These are phyloP conservation scores for Pantelozetes paolii DNA, from an alignment of 2,888 invertebrate genomes.

Conservation along the genomic window DNA sequence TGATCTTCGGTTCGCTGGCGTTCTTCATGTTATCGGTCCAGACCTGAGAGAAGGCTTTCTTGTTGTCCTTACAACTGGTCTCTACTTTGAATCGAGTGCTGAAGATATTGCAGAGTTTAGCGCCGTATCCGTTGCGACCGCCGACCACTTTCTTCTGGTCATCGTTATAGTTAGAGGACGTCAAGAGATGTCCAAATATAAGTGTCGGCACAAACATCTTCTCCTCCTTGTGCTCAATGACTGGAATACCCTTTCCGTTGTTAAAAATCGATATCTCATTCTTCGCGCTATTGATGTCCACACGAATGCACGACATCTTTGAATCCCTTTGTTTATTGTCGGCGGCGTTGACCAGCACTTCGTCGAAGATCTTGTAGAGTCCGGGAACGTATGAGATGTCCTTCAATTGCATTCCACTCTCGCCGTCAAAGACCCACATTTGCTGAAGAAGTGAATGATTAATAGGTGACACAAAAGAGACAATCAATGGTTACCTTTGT, in stretches of 20 bases:
- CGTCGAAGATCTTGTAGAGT: constrained; percentile 98
- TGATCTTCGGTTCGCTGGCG: constrained; percentile 76
- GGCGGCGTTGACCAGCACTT: constrained; percentile 98
- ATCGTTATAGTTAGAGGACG: constrained; percentile 98
- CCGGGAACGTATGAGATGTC: constrained; percentile 93
- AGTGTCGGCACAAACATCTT: constrained; percentile 98
- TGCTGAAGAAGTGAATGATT: no score
- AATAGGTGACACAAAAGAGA: no score
- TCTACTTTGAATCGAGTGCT: constrained; percentile 93
- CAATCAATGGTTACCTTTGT: constrained; percentile 50
- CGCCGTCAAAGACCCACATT: constrained; percentile 89
- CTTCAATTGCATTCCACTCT: constrained; percentile 69
- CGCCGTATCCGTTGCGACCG: constrained; percentile 97
- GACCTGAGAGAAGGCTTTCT: constrained; percentile 80
- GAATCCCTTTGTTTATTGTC: constrained; percentile 94
- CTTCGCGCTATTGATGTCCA: constrained; percentile 78
- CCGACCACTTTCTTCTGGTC: constrained; percentile 85
- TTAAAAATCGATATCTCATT: constrained; percentile 92
- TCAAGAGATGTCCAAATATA: constrained; percentile 97
- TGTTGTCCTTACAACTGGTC: constrained; percentile 81
- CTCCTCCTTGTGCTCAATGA: constrained; percentile 93
- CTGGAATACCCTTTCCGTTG: constrained; percentile 95
- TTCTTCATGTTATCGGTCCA: constrained; percentile 96
- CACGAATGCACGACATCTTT: constrained; percentile 82
- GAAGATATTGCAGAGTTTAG: constrained; percentile 98